Conservation (phyloP, 1,140 invertebrate species). For the Rhyacophila brunnea region DNA sequence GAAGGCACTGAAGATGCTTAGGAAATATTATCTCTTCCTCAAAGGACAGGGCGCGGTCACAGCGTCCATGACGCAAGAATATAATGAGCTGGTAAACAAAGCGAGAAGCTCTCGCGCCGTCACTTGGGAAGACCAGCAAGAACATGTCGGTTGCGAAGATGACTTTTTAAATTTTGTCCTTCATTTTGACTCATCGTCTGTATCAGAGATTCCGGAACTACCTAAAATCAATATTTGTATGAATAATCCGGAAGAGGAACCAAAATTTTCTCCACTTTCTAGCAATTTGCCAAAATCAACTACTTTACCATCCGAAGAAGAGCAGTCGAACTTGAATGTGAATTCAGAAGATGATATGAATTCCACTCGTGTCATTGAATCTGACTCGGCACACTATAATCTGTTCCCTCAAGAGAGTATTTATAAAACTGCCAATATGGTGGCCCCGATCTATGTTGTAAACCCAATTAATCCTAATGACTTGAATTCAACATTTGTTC, state of each 20-base stretch:
- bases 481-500: constrained; percentile 51
- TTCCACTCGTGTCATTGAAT: constrained; percentile 12
- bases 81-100: constrained; percentile 49
- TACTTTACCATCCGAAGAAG: constrained; percentile 41
- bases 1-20: constrained; percentile 47
- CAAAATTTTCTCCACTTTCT: constrained; percentile 31
- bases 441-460: neutral
- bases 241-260: constrained; percentile 36
- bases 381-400: constrained; percentile 4
- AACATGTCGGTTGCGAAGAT: constrained; percentile 37
- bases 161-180: constrained; percentile 44
- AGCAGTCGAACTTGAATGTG: neutral
- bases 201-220: constrained; percentile 29
- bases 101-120: constrained; percentile 46
- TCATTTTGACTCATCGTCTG: constrained; percentile 41
- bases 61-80: constrained; percentile 44
- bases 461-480: constrained; percentile 42
- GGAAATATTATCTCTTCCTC: constrained; percentile 46
- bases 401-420: constrained; percentile 1
- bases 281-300: constrained; percentile 41
- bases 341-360: constrained; percentile 32
- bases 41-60: constrained; percentile 49
- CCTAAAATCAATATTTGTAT: constrained; percentile 34
- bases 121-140: constrained; percentile 39
- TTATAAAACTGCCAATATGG: neutral